A percentile compares a stretch with the other conserved stretches of the same genome.
Conservation (phyloP, 2,113 vertebrate species). For the Glaucidium brasilianum region DNA sequence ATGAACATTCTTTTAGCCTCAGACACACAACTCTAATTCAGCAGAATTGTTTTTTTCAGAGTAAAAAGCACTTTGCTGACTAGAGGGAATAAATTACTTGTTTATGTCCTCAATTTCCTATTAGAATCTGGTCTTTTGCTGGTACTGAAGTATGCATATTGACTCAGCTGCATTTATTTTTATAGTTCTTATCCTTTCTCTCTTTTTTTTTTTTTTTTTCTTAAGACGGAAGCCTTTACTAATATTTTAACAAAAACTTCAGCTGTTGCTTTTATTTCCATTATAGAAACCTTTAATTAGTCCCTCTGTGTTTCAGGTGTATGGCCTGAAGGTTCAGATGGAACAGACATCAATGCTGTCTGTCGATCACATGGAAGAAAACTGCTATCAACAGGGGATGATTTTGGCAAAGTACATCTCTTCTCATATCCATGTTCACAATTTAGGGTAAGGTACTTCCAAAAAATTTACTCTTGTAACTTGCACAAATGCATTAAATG, state of each 20-base stretch:
- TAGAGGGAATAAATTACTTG: background rate
- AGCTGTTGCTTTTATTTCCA: background rate
- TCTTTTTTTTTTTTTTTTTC: background rate
- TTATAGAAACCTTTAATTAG: background rate
- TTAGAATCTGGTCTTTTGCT: background rate
- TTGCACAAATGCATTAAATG: background rate
- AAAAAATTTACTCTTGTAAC: background rate
- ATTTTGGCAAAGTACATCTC: constrained; percentile 97
- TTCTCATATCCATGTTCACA: constrained; percentile 95
- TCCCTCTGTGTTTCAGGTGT: constrained; percentile 77
- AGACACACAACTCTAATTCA: background rate
- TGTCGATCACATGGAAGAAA: constrained; percentile 84
- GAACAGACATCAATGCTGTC: constrained; percentile 94
- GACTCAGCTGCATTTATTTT: background rate
- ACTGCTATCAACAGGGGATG: constrained; percentile 91
- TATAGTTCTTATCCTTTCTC: background rate
- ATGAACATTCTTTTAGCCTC: background rate
- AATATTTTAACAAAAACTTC: background rate
- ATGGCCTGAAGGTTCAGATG: constrained; percentile 97
- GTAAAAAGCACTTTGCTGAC: background rate
- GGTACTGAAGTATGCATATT: background rate
- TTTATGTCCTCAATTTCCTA: background rate
- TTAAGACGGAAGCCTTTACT: background rate
- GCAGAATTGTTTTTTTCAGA: background rate
- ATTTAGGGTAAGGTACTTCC: constrained; percentile 82